Conservation (phyloP, 2,797 vertebrate species). For the Malurus splendens region DNA sequence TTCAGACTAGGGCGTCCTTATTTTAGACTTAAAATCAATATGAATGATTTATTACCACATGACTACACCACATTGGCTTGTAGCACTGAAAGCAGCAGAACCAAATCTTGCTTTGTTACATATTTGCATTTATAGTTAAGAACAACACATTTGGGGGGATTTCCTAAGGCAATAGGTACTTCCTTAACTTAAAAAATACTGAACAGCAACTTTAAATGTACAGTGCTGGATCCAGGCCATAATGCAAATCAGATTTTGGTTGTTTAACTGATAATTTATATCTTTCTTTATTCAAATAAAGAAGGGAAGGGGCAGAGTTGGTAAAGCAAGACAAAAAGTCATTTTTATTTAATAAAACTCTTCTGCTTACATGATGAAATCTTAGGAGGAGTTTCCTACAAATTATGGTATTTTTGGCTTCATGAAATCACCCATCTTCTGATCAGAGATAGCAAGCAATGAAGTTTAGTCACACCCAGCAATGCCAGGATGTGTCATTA, state of each 20-base stretch:
- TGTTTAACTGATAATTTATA: slow-evolving; percentile 6
- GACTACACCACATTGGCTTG: not conserved
- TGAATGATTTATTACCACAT: not conserved
- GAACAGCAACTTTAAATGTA: not conserved
- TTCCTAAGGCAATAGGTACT: not conserved
- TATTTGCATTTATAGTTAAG: not conserved
- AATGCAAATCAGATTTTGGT: slow-evolving; percentile 13
- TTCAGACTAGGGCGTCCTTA: not conserved
- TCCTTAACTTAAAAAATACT: not conserved
- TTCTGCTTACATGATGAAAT: not conserved
- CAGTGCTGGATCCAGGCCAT: not conserved
- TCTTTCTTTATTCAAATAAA: slow-evolving; percentile 10
- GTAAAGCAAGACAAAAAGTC: not conserved
- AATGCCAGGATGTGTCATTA: slow-evolving; percentile 39
- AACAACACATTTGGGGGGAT: not conserved
- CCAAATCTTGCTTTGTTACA: not conserved
- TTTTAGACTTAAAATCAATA: not conserved
- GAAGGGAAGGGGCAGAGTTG: slow-evolving; percentile 27
- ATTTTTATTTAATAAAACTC: slow-evolving; percentile 25
- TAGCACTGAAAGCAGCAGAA: not conserved
- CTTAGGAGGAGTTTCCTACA: slow-evolving; percentile 60
- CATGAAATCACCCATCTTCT: not conserved
- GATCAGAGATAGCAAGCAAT: slow-evolving; percentile 21
- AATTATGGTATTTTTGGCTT: slow-evolving; percentile 34
- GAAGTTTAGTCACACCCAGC: slow-evolving; percentile 22